phyloP scores from a whole-genome alignment of 1,140 invertebrate species.

The Oryzaephilus surinamensis region DNA sequence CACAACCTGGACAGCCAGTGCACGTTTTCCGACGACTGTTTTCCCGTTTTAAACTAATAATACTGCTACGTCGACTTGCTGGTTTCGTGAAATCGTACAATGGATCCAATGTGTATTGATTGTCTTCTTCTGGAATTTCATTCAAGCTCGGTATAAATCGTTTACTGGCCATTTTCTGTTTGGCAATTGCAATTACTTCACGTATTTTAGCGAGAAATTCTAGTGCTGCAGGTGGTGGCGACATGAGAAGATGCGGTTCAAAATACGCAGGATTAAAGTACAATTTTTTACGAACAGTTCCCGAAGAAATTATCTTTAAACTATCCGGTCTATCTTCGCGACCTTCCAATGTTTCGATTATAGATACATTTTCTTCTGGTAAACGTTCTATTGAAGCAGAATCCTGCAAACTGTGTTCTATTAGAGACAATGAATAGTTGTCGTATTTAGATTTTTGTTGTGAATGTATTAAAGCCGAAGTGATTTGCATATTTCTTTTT shows the following conservation, averaged over 20 bases:
- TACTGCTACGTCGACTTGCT: slow-evolving; percentile 42
- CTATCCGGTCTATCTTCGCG: slow-evolving; percentile 49
- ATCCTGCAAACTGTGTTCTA: too few species aligned
- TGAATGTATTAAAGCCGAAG: slow-evolving; percentile 58
- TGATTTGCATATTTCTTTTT: slow-evolving; percentile 39
- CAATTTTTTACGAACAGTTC: slow-evolving; percentile 58
- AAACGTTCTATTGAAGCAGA: slow-evolving; percentile 52
- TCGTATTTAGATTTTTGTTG: too few species aligned
- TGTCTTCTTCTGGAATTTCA: slow-evolving; percentile 72
- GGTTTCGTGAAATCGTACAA: slow-evolving; percentile 32
- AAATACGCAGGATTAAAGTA: slow-evolving; percentile 85
- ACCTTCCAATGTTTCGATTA: slow-evolving; percentile 64
- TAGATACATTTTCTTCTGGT: slow-evolving; percentile 71
- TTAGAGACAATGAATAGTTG: too few species aligned
- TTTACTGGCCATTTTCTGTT: slow-evolving; percentile 74
- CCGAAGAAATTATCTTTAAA: slow-evolving; percentile 46
- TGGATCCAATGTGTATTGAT: slow-evolving; percentile 36
- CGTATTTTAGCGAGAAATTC: slow-evolving; percentile 79
- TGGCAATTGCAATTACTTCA: slow-evolving; percentile 77
- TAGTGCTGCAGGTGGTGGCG: slow-evolving; percentile 72
- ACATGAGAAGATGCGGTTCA: slow-evolving; percentile 67
- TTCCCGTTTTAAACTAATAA: slow-evolving; percentile 45
- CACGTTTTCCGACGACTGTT: slow-evolving; percentile 46
- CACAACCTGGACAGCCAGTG: slow-evolving; percentile 55
- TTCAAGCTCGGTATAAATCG: slow-evolving; percentile 66